These are phyloP conservation scores for Linepithema humile DNA, from an alignment of 1,140 invertebrate genomes.

Conservation along the genomic window DNA sequence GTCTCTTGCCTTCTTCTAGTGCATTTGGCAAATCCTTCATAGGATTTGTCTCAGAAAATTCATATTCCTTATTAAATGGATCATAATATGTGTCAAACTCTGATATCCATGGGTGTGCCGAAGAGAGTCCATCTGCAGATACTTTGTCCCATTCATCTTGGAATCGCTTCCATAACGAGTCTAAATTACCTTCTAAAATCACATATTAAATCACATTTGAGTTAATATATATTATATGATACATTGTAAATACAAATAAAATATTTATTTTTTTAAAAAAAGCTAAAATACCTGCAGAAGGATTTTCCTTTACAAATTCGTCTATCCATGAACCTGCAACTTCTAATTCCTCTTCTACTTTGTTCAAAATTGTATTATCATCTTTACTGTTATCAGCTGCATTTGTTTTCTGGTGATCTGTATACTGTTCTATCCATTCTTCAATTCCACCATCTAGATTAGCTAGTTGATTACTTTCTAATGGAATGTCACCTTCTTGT, in stretches of 20 bases:
- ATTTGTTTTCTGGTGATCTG: constrained; percentile 71
- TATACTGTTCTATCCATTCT: constrained; percentile 83
- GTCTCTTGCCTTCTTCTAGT: constrained; percentile 93
- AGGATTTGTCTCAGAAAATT: constrained; percentile 94
- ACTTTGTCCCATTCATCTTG: constrained; percentile 92
- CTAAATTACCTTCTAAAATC: constrained; percentile 82
- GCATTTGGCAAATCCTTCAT: constrained; percentile 93
- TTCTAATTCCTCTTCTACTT: constrained; percentile 74
- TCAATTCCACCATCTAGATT: constrained; percentile 77
- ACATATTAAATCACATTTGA: too few species aligned
- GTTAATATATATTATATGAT: not conserved
- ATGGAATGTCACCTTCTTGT: constrained; percentile 87
- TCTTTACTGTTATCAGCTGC: constrained; percentile 76
- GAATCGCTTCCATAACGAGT: constrained; percentile 90
- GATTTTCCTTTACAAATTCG: constrained; percentile 77
- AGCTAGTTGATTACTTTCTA: constrained; percentile 80
- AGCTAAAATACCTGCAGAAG: constrained; percentile 53
- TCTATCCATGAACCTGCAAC: constrained; percentile 77
- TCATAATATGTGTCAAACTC: constrained; percentile 88
- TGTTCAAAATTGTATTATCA: constrained; percentile 70
- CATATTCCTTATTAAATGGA: constrained; percentile 90
- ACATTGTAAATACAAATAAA: not conserved
- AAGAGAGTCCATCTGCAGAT: constrained; percentile 82
- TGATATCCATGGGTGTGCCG: constrained; percentile 88
- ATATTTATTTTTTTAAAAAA: not conserved